Conservation (phyloP, 2,113 vertebrate species). For the Tapirus terrestris region DNA sequence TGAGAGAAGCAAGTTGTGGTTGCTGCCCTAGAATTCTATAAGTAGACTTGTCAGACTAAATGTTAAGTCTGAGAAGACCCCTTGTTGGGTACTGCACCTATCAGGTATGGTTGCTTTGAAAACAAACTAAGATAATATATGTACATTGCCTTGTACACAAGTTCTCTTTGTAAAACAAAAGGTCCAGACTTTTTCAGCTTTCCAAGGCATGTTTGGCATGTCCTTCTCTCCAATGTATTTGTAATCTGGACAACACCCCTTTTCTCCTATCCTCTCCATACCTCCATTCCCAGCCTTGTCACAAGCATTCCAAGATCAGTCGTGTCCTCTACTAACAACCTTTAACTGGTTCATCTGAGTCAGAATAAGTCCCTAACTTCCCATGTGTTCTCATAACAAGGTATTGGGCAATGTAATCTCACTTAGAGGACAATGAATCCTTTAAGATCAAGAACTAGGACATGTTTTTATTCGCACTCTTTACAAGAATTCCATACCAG, state of each 20-base stretch:
- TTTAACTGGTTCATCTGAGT: neutral
- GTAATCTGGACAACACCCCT: neutral
- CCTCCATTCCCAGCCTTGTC: neutral
- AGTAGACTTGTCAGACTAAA: neutral
- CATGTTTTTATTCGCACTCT: neutral
- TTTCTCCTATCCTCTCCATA: fast-evolving
- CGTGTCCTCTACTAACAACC: neutral
- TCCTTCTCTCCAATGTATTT: neutral
- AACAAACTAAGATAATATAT: neutral
- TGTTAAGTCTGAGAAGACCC: neutral
- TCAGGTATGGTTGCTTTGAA: neutral
- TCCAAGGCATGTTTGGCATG: neutral
- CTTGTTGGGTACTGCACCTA: neutral
- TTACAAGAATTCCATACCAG: neutral
- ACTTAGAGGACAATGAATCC: neutral
- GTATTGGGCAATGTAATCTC: neutral
- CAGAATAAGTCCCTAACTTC: neutral
- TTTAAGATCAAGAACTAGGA: neutral
- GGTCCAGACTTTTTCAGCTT: neutral
- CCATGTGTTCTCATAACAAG: neutral
- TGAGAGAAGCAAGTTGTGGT: neutral
- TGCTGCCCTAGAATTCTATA: neutral
- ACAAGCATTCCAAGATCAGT: neutral
- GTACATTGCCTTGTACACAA: neutral
- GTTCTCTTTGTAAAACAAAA: neutral